Base-by-base conservation (phyloP, 2,797 vertebrate genomes). In the Ispidina picta region DNA sequence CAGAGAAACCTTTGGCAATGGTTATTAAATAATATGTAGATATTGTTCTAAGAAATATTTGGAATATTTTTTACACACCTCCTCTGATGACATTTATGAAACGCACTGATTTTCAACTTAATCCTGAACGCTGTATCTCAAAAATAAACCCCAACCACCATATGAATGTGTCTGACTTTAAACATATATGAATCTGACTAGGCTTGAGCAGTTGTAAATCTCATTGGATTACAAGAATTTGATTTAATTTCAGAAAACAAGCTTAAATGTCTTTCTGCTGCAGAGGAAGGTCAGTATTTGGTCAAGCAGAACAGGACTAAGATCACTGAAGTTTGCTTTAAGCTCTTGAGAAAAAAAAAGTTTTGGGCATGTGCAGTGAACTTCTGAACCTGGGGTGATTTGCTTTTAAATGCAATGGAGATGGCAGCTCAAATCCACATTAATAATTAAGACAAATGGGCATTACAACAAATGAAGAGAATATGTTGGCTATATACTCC, bases 401-500 rank as follows among this genome's bases (percentile, higher is more conserved):
- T 84, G 70, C 68, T 94, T 92, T 76, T 88, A 76, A 91, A 95
- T 65, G 65, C 83, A 88, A 76, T 44, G 88, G 96, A 89, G 94
- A 88, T 44, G 63, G 75, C 74, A 84, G 94, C 52, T 94, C 93
- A 89, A 93, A 95, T 94, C 94, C 89, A 95, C 79, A 83, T 86
- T 89, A 97, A 97, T 97, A 97, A 98, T 97, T 95, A 97, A 97
- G 95, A 97, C 81, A 94, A 92, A 93, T 64, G 52, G 29, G 64
- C 84, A 89, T 93, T 97, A 95, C 97, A 95, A 97, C 97, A 98
- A 98, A 97, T 84, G 95, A 96, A 96, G 95, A 97, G 92, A 94
- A 95, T 96, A 93, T 82, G 90, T 86, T 82, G 70, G 89, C 92
- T 96, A 70, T 93, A 85, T 92, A 31, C 84, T 97, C 94, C 93